phyloP scores from a whole-genome alignment of 2,113 vertebrate genomes.

The Fregata magnificens region DNA sequence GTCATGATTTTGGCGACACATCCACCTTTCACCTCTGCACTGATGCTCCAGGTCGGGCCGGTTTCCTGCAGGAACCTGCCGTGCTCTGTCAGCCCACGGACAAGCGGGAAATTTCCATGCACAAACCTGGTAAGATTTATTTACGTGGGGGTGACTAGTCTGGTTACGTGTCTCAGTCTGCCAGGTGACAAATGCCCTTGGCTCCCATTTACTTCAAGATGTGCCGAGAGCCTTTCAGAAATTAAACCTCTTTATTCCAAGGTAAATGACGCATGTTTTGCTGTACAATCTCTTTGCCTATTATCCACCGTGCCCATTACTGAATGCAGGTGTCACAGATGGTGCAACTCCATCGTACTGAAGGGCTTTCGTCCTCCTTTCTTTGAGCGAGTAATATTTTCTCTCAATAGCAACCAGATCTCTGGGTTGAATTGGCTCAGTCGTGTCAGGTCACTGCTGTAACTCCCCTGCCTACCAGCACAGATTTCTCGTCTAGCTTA shows the following conservation, averaged over 20 bases:
- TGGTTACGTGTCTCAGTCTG: background rate
- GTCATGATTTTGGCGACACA: fast-evolving
- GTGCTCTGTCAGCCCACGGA: fast-evolving
- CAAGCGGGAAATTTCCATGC: background rate
- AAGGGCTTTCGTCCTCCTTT: background rate
- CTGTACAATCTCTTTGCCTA: background rate
- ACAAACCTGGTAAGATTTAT: background rate
- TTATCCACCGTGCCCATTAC: background rate
- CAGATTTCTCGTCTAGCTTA: background rate
- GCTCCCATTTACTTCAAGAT: conserved; percentile 23
- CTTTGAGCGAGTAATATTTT: conserved; percentile 12
- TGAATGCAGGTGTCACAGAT: conserved; percentile 42
- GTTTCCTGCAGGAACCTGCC: background rate
- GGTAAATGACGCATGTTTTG: conserved; percentile 35
- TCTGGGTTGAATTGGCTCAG: conserved; percentile 9
- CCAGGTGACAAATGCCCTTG: conserved; percentile 44
- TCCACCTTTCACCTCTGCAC: fast-evolving
- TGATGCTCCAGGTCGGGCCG: background rate
- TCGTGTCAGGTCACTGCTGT: background rate
- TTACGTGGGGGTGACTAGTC: background rate
- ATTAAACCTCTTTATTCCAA: conserved; percentile 49
- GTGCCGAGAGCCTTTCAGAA: conserved; percentile 29
- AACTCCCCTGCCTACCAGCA: conserved; percentile 10
- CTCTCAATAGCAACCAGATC: conserved; percentile 30
- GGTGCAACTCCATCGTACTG: background rate